Conservation (phyloP, 2,888 invertebrate genomes). For the Bhutanitis thaidina region DNA sequence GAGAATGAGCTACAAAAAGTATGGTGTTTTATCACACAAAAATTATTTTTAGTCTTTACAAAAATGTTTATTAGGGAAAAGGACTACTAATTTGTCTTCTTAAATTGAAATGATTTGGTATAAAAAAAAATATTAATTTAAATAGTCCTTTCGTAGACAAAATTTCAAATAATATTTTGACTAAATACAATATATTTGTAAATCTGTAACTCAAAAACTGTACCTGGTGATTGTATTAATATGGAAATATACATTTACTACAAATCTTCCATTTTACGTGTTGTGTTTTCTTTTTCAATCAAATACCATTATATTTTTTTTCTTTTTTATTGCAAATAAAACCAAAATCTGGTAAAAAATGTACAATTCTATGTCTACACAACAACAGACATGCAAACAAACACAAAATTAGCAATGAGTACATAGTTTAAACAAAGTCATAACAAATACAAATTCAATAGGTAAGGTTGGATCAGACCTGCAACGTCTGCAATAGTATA, state of each 20-base stretch:
- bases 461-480: too few species aligned
- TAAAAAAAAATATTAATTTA: background rate
- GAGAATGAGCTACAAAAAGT: slow-evolving; percentile 14
- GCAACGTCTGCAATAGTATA: too few species aligned
- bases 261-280: slow-evolving; percentile 62
- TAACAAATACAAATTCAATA: background rate
- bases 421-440: background rate
- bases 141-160: slow-evolving; percentile 10
- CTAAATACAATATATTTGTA: slow-evolving; percentile 61
- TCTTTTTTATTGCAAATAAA: slow-evolving; percentile 61
- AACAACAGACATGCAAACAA: slow-evolving; percentile 31
- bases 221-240: slow-evolving; percentile 78
- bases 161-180: slow-evolving; percentile 45
- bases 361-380: slow-evolving; percentile 35
- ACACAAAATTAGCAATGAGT: slow-evolving; percentile 25
- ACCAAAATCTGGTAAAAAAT: slow-evolving; percentile 50
- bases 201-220: slow-evolving; percentile 72
- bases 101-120: slow-evolving; percentile 44
- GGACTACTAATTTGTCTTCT: slow-evolving; percentile 46
- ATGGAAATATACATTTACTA: slow-evolving; percentile 78
- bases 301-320: slow-evolving; percentile 27
- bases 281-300: slow-evolving; percentile 48
- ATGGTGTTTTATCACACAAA: slow-evolving; percentile 46
- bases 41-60: slow-evolving; percentile 38
- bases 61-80: slow-evolving; percentile 40